Conservation (phyloP, 2,888 invertebrate species). For the Campoplex nolae region DNA sequence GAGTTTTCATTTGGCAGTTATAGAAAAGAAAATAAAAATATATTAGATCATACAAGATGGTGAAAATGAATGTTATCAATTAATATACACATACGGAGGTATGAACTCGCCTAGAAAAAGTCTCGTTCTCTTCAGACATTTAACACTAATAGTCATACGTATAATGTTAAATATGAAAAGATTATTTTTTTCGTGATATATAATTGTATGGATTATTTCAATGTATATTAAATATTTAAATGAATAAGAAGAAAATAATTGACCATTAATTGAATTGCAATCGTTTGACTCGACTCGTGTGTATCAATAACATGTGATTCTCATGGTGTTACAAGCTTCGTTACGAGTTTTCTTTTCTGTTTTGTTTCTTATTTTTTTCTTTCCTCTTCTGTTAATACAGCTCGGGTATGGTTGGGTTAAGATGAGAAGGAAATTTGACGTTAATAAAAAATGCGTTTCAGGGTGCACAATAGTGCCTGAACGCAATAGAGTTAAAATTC, state of each 20-base stretch:
- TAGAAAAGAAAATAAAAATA: conserved; percentile 47
- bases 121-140: conserved; percentile 20
- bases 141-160: background rate
- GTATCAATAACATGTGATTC: background rate
- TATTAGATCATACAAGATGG: conserved; percentile 31
- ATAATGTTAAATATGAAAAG: background rate
- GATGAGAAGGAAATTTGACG: conserved; percentile 10
- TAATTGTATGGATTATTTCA: conserved; percentile 26
- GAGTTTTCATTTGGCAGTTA: conserved; percentile 50
- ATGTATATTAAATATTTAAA: conserved; percentile 49
- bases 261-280: conserved; percentile 64
- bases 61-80: conserved; percentile 49
- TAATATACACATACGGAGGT: conserved; percentile 40
- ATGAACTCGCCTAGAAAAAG: conserved; percentile 56
- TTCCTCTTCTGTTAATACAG: conserved; percentile 1
- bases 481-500: conserved; percentile 3
- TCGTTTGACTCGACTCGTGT: conserved; percentile 28
- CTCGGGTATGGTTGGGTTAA: conserved; percentile 22
- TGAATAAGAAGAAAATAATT: conserved; percentile 63
- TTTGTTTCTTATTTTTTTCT: background rate
- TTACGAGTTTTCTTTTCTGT: background rate
- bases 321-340: conserved; percentile 24
- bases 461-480: conserved; percentile 21
- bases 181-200: background rate
- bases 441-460: conserved; percentile 43